phyloP scores from a whole-genome alignment of 1,140 invertebrate species.

The Platorchestia sp. region DNA sequence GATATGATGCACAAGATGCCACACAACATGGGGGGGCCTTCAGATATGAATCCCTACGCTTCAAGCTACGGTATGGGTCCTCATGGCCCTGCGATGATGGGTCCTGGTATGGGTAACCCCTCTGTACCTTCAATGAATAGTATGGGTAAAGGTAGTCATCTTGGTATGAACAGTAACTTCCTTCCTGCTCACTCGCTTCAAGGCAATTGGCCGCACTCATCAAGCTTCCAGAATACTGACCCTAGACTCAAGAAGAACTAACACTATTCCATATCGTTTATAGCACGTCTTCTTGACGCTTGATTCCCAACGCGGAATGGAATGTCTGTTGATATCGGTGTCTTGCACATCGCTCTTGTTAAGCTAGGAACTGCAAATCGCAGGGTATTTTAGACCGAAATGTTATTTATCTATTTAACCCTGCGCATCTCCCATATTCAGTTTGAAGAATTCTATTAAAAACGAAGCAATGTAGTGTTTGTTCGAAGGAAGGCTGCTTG shows the following conservation, averaged over 20 bases:
- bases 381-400: neutral
- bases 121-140: neutral
- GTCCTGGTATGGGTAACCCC: neutral
- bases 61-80: neutral
- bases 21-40: neutral
- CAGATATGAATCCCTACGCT: conserved; percentile 6
- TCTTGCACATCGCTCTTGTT: neutral
- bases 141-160: neutral
- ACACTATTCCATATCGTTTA: neutral
- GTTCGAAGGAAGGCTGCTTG: neutral
- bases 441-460: neutral
- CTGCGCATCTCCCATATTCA: neutral
- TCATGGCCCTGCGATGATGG: neutral
- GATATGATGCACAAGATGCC: neutral
- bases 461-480: neutral
- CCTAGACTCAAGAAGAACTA: conserved; percentile 25
- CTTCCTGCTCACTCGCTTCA: neutral
- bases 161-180: neutral
- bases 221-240: neutral
- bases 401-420: neutral
- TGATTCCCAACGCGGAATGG: neutral
- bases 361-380: neutral
- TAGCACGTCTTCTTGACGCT: neutral
- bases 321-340: neutral
- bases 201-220: neutral